Evolutionary conservation across 2,888 invertebrate species (phyloP).

Genomic region (Maniola hyperantus): DNA sequence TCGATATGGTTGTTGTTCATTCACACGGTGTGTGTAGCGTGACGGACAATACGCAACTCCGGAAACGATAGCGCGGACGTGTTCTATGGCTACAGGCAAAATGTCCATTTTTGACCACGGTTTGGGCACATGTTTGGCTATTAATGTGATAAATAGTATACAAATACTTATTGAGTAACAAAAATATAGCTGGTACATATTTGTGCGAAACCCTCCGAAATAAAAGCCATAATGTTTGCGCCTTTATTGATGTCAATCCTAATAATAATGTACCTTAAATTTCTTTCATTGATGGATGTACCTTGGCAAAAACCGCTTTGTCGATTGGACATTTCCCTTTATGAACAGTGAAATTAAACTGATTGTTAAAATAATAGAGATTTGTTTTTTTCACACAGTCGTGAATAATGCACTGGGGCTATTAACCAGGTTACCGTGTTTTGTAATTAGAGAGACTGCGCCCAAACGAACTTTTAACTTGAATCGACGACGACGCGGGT

Average conservation of each 20-base stretch:
- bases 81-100: conserved; percentile 20
- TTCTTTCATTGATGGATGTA: too few relatives aligned
- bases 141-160: too few relatives aligned
- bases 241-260: too few relatives aligned
- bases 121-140: too few relatives aligned
- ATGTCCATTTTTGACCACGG: too few relatives aligned
- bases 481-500: conserved; percentile 31
- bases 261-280: too few relatives aligned
- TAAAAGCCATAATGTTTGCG: too few relatives aligned
- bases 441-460: conserved; percentile 63
- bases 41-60: conserved; percentile 60
- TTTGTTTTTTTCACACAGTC: conserved; percentile 66
- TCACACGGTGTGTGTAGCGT: conserved; percentile 73
- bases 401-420: conserved; percentile 66
- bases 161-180: too few relatives aligned
- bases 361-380: conserved; percentile 35
- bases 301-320: too few relatives aligned
- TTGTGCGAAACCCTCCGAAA: too few relatives aligned
- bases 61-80: conserved; percentile 60
- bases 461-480: conserved; percentile 34
- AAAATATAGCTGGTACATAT: too few relatives aligned
- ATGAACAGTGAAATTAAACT: conserved; percentile 28
- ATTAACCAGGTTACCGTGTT: conserved; percentile 78
- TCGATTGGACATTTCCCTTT: conserved; percentile 18
- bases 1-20: conserved; percentile 72